Conservation (phyloP, 2,797 vertebrate species). For the Cygnus olor region DNA sequence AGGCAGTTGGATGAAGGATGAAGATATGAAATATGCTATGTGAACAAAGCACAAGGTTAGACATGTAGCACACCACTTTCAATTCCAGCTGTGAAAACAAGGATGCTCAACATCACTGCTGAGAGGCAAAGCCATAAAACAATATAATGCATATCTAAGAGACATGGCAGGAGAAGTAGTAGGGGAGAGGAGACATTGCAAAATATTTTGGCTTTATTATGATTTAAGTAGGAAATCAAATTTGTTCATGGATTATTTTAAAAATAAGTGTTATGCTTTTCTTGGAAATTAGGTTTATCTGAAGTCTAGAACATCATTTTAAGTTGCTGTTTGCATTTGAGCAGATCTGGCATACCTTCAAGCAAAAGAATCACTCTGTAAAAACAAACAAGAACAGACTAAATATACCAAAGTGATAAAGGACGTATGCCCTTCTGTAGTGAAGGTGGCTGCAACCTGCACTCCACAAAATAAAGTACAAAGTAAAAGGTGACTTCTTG, state of each 20-base stretch:
- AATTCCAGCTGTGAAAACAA: neutral
- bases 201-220: neutral
- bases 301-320: neutral
- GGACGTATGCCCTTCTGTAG: neutral
- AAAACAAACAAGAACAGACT: neutral
- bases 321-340: neutral
- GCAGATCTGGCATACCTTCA: neutral
- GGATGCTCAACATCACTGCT: neutral
- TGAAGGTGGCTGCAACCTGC: neutral
- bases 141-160: neutral
- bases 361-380: neutral
- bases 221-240: neutral
- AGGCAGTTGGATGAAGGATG: neutral
- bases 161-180: neutral
- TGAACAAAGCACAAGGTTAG: neutral
- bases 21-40: neutral
- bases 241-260: neutral
- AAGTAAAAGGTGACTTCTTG: neutral
- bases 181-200: neutral
- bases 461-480: neutral
- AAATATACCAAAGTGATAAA: neutral
- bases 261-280: neutral
- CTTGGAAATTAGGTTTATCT: neutral
- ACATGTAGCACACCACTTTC: neutral
- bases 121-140: neutral